Percentiles rank a stretch among this genome's conserved stretches.
Evolutionary conservation across 2,113 vertebrate species (phyloP).

Genomic region (Lasiurus cinereus): DNA sequence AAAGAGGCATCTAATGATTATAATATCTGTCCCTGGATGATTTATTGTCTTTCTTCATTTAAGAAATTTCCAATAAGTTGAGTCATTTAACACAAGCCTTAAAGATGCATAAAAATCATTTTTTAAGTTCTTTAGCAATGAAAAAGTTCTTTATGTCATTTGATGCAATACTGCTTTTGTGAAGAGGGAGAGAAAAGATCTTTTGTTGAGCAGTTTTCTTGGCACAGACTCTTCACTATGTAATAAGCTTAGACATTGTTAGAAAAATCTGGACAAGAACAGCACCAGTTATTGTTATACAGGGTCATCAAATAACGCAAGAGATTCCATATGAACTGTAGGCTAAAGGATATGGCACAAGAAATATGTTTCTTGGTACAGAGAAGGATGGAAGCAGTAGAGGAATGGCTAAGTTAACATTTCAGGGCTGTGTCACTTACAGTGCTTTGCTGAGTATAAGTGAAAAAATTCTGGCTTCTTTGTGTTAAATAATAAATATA

Average conservation of each 20-base stretch:
- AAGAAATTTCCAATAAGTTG: conserved; percentile 59
- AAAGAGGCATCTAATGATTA: conserved; percentile 39
- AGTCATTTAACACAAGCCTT: conserved; percentile 61
- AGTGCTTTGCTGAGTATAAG: background rate
- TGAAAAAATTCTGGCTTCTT: background rate
- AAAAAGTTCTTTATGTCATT: conserved; percentile 79
- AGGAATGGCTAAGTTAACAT: background rate
- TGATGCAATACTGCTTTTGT: conserved; percentile 76
- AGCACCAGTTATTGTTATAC: conserved; percentile 74
- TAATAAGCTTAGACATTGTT: conserved; percentile 78
- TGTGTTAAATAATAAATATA: conserved; percentile 9
- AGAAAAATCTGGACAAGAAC: conserved; percentile 76
- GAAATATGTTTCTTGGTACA: conserved; percentile 52
- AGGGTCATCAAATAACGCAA: conserved; percentile 61
- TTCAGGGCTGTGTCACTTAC: background rate
- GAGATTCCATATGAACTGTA: conserved; percentile 74
- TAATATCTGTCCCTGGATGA: conserved; percentile 15
- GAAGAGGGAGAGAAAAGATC: conserved; percentile 74
- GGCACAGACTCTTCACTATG: conserved; percentile 68
- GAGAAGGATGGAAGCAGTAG: background rate
- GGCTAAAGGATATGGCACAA: conserved; percentile 69
- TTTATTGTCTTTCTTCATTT: conserved; percentile 62
- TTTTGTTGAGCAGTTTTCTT: conserved; percentile 79
- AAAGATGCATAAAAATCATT: conserved; percentile 74
- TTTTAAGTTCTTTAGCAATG: conserved; percentile 80